Conservation (phyloP, 2,888 invertebrate species). For the Lissonota sp. region DNA sequence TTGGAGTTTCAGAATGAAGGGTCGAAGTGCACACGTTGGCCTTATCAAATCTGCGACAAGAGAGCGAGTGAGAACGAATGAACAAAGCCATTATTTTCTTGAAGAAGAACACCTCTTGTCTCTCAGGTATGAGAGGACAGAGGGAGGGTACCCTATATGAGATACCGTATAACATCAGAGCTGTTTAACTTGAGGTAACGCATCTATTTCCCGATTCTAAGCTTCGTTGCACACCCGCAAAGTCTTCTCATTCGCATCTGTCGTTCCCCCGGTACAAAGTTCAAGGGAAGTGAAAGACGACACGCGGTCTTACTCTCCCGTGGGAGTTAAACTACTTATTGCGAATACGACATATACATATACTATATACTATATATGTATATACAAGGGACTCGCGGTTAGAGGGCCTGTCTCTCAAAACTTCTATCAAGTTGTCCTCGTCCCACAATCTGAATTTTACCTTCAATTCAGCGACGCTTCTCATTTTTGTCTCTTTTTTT, state of each 20-base stretch:
- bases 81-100: slow-evolving; percentile 20
- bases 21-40: not conserved
- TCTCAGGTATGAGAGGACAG: not conserved
- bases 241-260: not conserved
- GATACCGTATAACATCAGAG: not conserved
- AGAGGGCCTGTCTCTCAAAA: slow-evolving; percentile 24
- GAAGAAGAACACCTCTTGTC: slow-evolving; percentile 7
- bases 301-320: slow-evolving; percentile 17
- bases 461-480: not conserved
- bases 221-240: not conserved
- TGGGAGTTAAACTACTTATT: slow-evolving; percentile 23
- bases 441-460: not conserved
- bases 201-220: not conserved
- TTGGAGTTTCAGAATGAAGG: not conserved
- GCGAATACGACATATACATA: slow-evolving; percentile 3
- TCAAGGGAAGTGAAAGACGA: slow-evolving; percentile 35
- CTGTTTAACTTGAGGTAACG: slow-evolving; percentile 18
- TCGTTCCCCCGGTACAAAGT: slow-evolving; percentile 7
- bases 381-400: not conserved
- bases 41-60: not conserved
- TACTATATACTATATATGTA: not conserved
- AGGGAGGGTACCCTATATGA: not conserved
- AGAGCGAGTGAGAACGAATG: not conserved
- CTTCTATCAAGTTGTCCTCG: slow-evolving; percentile 22
- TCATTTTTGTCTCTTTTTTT: too few relatives aligned